phyloP scores from a whole-genome alignment of 2,113 vertebrate genomes.

The Tupaia tana region DNA sequence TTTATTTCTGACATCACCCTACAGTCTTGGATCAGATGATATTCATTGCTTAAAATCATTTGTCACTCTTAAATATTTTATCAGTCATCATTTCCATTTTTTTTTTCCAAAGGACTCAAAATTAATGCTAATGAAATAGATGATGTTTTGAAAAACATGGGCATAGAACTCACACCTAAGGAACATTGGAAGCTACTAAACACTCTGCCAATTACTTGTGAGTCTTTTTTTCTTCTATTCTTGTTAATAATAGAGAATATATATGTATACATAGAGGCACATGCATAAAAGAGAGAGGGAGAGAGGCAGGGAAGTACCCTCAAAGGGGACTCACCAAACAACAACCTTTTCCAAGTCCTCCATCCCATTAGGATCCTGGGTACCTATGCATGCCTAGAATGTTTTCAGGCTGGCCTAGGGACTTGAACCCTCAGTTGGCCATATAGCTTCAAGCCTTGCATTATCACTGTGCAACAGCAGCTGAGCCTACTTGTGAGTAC shows the following conservation, averaged over 20 bases:
- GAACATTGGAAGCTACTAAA: conserved; percentile 60
- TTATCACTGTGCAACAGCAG: too few species aligned
- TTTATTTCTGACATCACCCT: neutral
- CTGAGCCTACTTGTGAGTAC: conserved; percentile 60
- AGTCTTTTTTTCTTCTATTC: neutral
- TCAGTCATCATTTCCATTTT: neutral
- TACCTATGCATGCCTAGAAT: too few species aligned
- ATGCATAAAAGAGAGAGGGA: too few species aligned
- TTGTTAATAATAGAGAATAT: too few species aligned
- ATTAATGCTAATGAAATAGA: conserved; percentile 18
- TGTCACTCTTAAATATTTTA: neutral
- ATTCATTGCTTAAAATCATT: conserved; percentile 10
- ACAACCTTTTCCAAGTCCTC: too few species aligned
- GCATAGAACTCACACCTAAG: conserved; percentile 63
- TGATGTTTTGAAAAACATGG: conserved; percentile 50
- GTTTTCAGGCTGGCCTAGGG: too few species aligned
- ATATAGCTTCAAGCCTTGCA: too few species aligned
- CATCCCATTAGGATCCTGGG: too few species aligned
- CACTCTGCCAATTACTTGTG: conserved; percentile 68
- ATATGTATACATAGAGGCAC: too few species aligned
- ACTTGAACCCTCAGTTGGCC: too few species aligned
- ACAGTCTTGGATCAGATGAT: neutral
- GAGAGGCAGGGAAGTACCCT: too few species aligned
- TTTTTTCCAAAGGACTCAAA: conserved; percentile 59
- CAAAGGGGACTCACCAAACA: too few species aligned